Conservation (phyloP, 2,797 vertebrate genomes). For the Gymnothorax javanicus region DNA sequence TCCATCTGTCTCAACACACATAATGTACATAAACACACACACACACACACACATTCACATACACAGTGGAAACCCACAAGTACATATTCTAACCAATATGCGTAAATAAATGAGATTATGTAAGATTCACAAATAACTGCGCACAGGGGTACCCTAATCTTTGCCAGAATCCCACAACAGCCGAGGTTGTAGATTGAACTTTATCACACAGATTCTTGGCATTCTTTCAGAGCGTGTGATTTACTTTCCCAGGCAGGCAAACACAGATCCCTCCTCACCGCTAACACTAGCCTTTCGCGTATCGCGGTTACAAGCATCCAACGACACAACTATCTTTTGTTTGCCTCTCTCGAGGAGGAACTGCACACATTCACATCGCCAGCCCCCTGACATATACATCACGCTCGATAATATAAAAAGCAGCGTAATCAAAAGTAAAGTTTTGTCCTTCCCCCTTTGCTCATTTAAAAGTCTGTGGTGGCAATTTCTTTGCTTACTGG, state of each 20-base stretch:
- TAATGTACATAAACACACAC: background rate
- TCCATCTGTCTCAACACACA: background rate
- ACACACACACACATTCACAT: background rate
- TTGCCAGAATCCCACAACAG: slow-evolving; percentile 11
- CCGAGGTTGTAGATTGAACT: background rate
- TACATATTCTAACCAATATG: background rate
- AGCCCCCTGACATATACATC: background rate
- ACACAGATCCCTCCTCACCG: background rate
- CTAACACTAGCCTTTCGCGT: background rate
- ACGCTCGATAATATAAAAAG: background rate
- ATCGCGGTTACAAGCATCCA: background rate
- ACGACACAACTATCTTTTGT: slow-evolving; percentile 11
- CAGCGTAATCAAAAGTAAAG: background rate
- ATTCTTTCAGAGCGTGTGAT: slow-evolving; percentile 16
- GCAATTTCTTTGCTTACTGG: slow-evolving; percentile 10
- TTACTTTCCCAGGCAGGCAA: slow-evolving; percentile 7
- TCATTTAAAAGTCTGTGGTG: background rate
- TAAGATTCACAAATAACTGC: background rate
- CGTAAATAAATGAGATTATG: background rate
- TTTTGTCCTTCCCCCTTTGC: background rate
- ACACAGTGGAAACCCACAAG: background rate
- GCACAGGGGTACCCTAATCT: background rate
- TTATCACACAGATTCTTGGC: slow-evolving; percentile 12
- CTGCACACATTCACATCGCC: background rate
- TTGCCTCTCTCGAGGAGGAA: background rate